A percentile compares a stretch with the other conserved stretches of the same genome.
These are phyloP conservation scores for Arctocebus calabarensis DNA, from an alignment of 2,797 vertebrate species.

Conservation along the genomic window DNA sequence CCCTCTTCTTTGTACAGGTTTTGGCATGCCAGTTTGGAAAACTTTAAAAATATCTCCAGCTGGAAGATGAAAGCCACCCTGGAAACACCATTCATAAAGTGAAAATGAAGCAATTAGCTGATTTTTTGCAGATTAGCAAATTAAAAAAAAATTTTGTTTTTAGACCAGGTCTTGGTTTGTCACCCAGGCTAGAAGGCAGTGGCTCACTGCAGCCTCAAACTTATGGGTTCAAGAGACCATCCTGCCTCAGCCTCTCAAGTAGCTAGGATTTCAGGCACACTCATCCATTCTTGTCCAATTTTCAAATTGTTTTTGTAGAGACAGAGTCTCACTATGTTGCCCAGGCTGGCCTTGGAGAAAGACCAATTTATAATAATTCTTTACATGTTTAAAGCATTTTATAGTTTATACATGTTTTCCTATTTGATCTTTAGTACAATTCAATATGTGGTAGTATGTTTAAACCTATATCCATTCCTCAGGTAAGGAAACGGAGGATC, in stretches of 20 bases:
- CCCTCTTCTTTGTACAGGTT: not conserved
- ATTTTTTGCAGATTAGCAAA: slow-evolving; percentile 9
- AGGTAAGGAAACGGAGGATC: not conserved
- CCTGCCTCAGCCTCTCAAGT: too few relatives aligned
- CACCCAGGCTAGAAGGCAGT: too few relatives aligned
- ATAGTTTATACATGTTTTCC: not conserved
- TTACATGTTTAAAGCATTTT: slow-evolving; percentile 31
- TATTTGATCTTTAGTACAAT: not conserved
- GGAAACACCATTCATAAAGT: not conserved
- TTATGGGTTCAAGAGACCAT: not conserved
- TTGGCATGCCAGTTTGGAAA: not conserved
- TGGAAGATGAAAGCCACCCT: not conserved
- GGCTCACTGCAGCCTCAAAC: not conserved
- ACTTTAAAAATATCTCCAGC: not conserved
- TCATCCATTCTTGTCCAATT: too few relatives aligned
- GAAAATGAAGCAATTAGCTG: not conserved
- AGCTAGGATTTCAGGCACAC: too few relatives aligned
- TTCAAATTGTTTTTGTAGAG: too few relatives aligned
- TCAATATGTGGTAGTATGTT: not conserved
- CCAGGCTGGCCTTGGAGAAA: not conserved
- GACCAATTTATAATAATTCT: not conserved
- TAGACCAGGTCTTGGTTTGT: too few relatives aligned
- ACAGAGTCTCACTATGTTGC: too few relatives aligned
- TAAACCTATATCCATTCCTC: not conserved
- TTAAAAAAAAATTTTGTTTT: too few relatives aligned